phyloP scores from a whole-genome alignment of 2,113 vertebrate species.

The Myodes glareolus region DNA sequence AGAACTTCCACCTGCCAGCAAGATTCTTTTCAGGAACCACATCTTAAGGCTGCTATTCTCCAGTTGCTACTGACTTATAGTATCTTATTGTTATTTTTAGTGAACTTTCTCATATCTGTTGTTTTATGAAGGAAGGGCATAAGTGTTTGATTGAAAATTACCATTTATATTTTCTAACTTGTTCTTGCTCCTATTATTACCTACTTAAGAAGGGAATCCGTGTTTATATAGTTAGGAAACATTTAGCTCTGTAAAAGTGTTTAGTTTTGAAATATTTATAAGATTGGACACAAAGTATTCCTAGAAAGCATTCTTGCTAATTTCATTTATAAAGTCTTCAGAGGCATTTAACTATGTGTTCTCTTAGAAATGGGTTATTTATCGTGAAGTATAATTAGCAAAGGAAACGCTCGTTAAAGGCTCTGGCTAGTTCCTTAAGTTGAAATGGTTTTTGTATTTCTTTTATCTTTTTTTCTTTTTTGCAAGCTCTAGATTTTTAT shows the following conservation, averaged over 20 bases:
- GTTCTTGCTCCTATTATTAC: background rate
- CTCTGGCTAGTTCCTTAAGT: conserved; percentile 19
- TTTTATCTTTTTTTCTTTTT: conserved; percentile 31
- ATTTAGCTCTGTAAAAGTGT: conserved; percentile 61
- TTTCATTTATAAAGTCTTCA: conserved; percentile 68
- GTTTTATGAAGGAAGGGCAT: background rate
- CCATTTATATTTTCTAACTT: conserved; percentile 25
- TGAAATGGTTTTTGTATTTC: background rate
- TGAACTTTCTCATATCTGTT: conserved; percentile 13
- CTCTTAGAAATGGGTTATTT: conserved; percentile 74
- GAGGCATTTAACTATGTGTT: conserved; percentile 70
- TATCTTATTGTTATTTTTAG: background rate
- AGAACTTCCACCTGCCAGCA: conserved; percentile 42
- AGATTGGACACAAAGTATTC: conserved; percentile 77
- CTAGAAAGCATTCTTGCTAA: conserved; percentile 79
- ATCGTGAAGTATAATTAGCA: conserved; percentile 71
- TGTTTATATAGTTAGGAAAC: conserved; percentile 48
- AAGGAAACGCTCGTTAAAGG: background rate
- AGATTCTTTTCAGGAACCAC: background rate
- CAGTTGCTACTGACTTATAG: background rate
- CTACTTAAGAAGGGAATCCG: background rate
- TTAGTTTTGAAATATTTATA: conserved; percentile 78
- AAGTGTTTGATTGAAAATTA: background rate
- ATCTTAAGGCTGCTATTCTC: background rate
- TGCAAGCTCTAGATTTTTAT: background rate